These are phyloP conservation scores for Venustaconcha ellipsiformis DNA, from an alignment of 1,140 invertebrate genomes.

Conservation along the genomic window DNA sequence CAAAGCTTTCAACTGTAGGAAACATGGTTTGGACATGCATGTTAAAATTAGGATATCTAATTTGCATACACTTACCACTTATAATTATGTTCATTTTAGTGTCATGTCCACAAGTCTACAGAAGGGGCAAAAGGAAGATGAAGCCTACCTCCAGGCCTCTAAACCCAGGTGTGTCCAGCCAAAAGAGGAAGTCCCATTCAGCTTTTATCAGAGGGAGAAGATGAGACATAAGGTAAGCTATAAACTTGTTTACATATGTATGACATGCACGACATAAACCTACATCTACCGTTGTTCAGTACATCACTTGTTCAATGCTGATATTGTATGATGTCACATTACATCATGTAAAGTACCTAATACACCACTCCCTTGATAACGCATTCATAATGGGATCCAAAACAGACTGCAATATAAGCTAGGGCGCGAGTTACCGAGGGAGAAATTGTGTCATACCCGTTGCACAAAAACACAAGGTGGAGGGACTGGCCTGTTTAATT, in stretches of 20 bases:
- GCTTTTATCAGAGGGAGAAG: constrained; percentile 78
- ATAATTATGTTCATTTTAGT: no score
- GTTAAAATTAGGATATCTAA: no score
- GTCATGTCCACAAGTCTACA: not conserved
- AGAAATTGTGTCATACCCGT: no score
- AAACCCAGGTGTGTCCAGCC: constrained; percentile 56
- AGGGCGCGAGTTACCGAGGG: no score
- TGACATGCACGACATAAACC: not conserved
- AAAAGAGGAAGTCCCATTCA: constrained; percentile 61
- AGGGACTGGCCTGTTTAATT: no score
- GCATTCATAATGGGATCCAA: no score
- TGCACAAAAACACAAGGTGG: no score
- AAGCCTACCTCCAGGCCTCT: constrained; percentile 48
- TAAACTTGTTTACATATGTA: not conserved
- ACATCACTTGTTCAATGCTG: not conserved
- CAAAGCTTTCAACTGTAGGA: no score
- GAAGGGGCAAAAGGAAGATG: constrained; percentile 6
- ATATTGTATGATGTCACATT: not conserved
- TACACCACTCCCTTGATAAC: no score
- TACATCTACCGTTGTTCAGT: not conserved
- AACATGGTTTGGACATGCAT: no score
- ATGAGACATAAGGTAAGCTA: constrained; percentile 67
- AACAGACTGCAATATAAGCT: no score
- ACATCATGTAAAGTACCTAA: not conserved
- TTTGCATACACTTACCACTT: no score